These are phyloP conservation scores for Sardina pilchardus DNA, from an alignment of 2,113 vertebrate species.

Conservation along the genomic window DNA sequence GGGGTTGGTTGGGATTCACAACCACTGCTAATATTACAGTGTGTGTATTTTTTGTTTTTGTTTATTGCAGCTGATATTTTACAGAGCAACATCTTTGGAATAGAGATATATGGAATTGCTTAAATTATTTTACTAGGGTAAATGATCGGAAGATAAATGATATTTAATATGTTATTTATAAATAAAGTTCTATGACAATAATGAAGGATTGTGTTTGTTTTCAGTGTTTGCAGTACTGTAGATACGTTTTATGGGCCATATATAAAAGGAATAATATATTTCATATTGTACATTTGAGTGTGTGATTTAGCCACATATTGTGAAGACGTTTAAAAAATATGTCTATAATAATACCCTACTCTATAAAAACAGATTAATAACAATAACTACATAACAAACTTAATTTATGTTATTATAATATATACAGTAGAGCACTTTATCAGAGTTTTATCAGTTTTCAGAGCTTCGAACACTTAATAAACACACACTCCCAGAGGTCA, in stretches of 20 bases:
- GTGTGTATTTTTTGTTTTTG: too few relatives aligned
- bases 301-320: background rate
- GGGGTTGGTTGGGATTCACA: background rate
- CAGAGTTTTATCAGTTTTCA: too few relatives aligned
- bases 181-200: conserved; percentile 4
- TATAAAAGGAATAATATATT: background rate
- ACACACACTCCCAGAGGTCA: background rate
- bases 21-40: background rate
- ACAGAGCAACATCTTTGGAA: background rate
- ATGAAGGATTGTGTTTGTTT: background rate
- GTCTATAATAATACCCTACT: background rate
- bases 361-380: background rate
- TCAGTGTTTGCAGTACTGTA: background rate
- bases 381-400: background rate
- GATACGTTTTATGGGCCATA: background rate
- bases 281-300: background rate
- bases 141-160: background rate
- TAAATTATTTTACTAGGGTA: background rate
- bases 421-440: too few relatives aligned
- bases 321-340: background rate
- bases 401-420: too few relatives aligned
- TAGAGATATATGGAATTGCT: background rate
- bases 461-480: background rate
- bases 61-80: background rate
- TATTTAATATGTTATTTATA: conserved; percentile 15